Evolutionary conservation across 2,113 vertebrate species (phyloP).

Genomic region (Nestor notabilis): DNA sequence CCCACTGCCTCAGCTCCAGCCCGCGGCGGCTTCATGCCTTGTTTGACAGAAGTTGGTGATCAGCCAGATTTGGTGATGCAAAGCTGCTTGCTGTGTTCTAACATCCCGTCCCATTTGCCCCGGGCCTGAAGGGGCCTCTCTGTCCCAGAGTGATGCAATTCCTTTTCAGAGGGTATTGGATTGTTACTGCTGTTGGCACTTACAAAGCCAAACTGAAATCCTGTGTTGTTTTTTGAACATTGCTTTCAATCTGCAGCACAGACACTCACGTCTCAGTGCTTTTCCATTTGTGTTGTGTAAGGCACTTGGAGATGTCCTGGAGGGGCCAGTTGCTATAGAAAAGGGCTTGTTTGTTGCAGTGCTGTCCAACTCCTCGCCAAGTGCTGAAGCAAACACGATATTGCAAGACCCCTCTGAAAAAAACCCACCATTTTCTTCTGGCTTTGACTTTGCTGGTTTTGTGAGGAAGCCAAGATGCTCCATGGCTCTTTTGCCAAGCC

Average conservation of each 20-base stretch:
- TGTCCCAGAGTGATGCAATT: background rate
- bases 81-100: background rate
- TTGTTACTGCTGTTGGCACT: background rate
- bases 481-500: background rate
- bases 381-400: background rate
- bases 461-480: background rate
- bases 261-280: background rate
- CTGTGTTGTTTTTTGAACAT: background rate
- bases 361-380: background rate
- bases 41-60: background rate
- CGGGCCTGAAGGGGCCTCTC: background rate
- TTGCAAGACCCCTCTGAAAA: background rate
- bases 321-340: background rate
- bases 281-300: background rate
- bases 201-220: background rate
- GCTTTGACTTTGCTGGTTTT: background rate
- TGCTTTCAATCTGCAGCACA: background rate
- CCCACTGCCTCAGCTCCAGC: background rate
- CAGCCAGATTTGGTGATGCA: background rate
- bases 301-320: background rate
- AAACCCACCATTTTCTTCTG: background rate
- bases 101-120: background rate
- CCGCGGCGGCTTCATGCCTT: background rate
- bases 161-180: background rate
- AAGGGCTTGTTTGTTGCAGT: background rate